These are phyloP conservation scores for Thermophis baileyi DNA, from an alignment of 2,113 vertebrate genomes.

Conservation along the genomic window DNA sequence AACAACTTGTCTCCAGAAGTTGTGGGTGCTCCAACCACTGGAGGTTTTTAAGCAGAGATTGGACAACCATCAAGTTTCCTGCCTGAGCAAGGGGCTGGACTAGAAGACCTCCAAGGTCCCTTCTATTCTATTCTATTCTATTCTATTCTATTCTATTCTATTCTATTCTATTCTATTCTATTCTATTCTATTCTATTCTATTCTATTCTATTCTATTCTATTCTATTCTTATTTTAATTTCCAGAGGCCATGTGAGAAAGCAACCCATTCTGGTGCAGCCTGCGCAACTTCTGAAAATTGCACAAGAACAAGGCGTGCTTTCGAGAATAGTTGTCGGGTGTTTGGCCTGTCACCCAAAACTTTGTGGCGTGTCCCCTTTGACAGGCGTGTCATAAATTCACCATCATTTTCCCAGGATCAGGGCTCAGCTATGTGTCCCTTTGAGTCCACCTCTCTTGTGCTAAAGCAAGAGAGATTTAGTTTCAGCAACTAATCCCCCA, in stretches of 20 bases:
- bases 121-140: accelerated
- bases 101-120: too few species aligned
- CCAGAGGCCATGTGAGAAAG: neutral
- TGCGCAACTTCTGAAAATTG: neutral
- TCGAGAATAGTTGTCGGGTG: neutral
- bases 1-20: too few species aligned
- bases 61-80: too few species aligned
- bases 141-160: too few species aligned
- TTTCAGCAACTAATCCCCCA: neutral
- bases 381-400: neutral
- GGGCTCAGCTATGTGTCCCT: neutral
- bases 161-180: too few species aligned
- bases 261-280: neutral
- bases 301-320: neutral
- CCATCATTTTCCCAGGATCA: neutral
- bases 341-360: neutral
- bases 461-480: neutral
- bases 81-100: too few species aligned
- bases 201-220: too few species aligned
- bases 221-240: too few species aligned
- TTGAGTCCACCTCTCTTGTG: neutral
- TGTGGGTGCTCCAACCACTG: too few species aligned
- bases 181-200: too few species aligned
- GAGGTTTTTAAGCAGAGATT: too few species aligned
- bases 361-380: neutral